Evolutionary conservation across 2,113 vertebrate species (phyloP), one percentile per base, ranked within the genome.

Genomic region (Solea senegalensis): DNA sequence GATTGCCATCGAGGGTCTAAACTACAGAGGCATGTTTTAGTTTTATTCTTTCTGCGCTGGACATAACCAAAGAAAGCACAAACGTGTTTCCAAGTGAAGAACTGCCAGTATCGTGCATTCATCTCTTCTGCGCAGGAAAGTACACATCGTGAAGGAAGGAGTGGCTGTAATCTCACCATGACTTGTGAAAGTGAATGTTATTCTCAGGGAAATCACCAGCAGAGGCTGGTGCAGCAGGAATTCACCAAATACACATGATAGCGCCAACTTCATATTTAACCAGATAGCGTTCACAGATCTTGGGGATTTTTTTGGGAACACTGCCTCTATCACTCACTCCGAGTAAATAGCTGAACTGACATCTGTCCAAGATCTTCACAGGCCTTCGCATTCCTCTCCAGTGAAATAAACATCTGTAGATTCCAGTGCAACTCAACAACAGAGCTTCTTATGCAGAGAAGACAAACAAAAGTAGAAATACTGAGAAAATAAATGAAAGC

Each of bases 351-450:
- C 26, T 66, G 9, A 73, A 61, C 66, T 74, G 71, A 73, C 55
- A 43, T 80, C 70, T 68, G 60, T 75, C 69, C 85, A 52, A 73
- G 46, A 80, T 72, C 61, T 69, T 76, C 79, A 88, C 76, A 59
- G 51, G 39, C 45, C 70, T 61, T 76, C 57, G 69, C 79, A 88
- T 88, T 87, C 78, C 69, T 86, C 78, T 63, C 44, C 45, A 10
- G 49, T 81, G 77, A 84, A 70, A 86, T 77, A 86, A 86, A 84
- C 82, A 85, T 76, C 67, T 83, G 78, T 57, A 72, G 63, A 86
- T 58, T 34, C 60, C 76, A 56, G 80, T 84, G 69, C 43, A 74
- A 80, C 81, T 69, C 67, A 58, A 56, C 74, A 53, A 57, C 60
- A 58, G 41, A 34, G 34, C 34, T 26, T 16, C 72, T 63, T 62